Evolutionary conservation across 2,888 invertebrate species (phyloP).

Genomic region (Lysandra bellargus): DNA sequence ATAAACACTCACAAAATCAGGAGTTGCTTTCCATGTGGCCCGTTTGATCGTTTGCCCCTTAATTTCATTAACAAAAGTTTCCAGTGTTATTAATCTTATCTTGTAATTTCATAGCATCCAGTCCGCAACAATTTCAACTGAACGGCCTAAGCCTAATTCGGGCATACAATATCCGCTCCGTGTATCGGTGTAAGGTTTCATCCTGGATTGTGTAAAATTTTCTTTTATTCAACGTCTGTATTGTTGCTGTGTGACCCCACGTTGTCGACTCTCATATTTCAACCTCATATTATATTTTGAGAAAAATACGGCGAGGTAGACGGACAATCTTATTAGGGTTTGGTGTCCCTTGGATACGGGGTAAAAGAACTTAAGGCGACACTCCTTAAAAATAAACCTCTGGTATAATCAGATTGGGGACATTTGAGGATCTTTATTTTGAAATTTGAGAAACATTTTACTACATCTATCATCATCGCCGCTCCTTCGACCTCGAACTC

Average conservation of each 20-base stretch:
- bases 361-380: neutral
- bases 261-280: conserved; percentile 21
- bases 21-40: no score
- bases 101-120: neutral
- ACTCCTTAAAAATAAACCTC: conserved; percentile 1
- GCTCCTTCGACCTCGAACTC: no score
- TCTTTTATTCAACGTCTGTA: conserved; percentile 4
- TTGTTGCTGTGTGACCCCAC: neutral
- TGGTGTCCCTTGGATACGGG: conserved; percentile 1
- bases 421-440: neutral
- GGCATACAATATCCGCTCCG: neutral
- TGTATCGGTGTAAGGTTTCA: neutral
- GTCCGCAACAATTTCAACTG: neutral
- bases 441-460: no score
- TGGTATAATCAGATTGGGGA: neutral
- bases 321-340: conserved; percentile 1
- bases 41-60: no score
- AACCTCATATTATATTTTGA: neutral
- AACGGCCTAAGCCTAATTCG: neutral
- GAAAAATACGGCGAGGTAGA: neutral
- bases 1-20: no score
- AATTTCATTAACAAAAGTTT: neutral
- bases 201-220: neutral
- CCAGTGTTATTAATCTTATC: no score
- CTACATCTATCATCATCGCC: no score